Conservation (phyloP, 2,113 vertebrate genomes). For the Peromyscus polionotus region DNA sequence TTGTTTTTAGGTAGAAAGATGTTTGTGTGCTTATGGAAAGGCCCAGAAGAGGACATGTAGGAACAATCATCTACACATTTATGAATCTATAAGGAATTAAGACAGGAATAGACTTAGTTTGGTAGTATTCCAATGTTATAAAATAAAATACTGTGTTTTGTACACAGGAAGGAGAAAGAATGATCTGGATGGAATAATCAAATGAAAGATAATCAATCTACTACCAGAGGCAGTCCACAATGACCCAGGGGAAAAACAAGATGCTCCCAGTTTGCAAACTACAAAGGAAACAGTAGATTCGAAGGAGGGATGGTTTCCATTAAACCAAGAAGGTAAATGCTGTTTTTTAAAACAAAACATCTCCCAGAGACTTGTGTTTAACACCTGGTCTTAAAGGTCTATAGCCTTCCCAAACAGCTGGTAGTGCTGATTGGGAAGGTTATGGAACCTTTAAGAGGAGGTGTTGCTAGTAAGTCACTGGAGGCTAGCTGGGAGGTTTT, state of each 20-base stretch:
- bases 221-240: not conserved
- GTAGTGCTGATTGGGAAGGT: not conserved
- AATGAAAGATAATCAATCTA: not conserved
- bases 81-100: conserved; percentile 41
- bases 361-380: not conserved
- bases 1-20: conserved; percentile 1
- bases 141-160: conserved; percentile 46
- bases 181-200: not conserved
- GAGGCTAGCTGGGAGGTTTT: not conserved
- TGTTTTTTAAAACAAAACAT: not conserved
- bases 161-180: not conserved
- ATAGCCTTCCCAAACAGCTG: not conserved
- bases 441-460: not conserved
- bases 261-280: not conserved
- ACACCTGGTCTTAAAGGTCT: not conserved
- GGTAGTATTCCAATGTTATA: not conserved
- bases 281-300: conserved; percentile 2
- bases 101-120: not conserved
- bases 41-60: not conserved
- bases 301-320: conserved; percentile 3
- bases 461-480: not conserved
- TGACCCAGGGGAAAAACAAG: not conserved
- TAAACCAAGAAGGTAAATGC: conserved; percentile 1
- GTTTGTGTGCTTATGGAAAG: conserved; percentile 3
- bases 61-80: conserved; percentile 40